Evolutionary conservation across 2,888 invertebrate species (phyloP), one percentile per base, ranked within the genome.

Genomic region (Candidula unifasciata): DNA sequence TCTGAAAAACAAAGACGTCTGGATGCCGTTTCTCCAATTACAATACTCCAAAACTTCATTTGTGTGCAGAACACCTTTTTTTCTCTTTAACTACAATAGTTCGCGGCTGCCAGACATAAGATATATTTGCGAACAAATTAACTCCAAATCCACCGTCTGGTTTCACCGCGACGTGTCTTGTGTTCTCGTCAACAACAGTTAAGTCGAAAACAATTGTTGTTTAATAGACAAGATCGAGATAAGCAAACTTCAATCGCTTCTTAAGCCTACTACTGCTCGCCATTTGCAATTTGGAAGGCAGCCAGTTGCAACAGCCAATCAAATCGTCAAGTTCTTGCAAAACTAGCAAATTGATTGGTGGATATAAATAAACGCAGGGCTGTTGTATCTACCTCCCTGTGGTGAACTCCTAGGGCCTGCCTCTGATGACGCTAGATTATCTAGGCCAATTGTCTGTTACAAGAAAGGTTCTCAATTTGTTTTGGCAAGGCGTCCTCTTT

Each of bases 1-100:
- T 27, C 37, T 73, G 60, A 37, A 71, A 68, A 66, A 83, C 83
- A 83, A 83, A 83, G 82, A 82, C 64, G 68, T 5, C 24, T 33
- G 18, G 21, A 54, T 54, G 6, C 24, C 60, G 64, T 64, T 35
- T 24, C 35, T 64, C n/a, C n/a, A 54, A 33, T n/a, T 33, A 33
- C 30, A 27, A 69, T 18, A 69, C 27, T 18, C 30, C 30, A 33
- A 3, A n/a, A 16, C 13, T 27, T 27, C 30, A 1, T 33, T 69
- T 16, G 30, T 16, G 30, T 27, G 30, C 16, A 16, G 44, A 35
- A 10, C 6, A 68, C 24, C 13, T 35, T 13, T 35, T 27, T 24
- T 27, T 37, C 21, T 37, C 35, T 33, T 60, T 64, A 33, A 5
- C 35, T 30, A n/a, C 6, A 64, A 21, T 27, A 35, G 44, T 44